Base-by-base conservation (phyloP, 2,797 vertebrate species). In the Mionectes olivaceus region DNA sequence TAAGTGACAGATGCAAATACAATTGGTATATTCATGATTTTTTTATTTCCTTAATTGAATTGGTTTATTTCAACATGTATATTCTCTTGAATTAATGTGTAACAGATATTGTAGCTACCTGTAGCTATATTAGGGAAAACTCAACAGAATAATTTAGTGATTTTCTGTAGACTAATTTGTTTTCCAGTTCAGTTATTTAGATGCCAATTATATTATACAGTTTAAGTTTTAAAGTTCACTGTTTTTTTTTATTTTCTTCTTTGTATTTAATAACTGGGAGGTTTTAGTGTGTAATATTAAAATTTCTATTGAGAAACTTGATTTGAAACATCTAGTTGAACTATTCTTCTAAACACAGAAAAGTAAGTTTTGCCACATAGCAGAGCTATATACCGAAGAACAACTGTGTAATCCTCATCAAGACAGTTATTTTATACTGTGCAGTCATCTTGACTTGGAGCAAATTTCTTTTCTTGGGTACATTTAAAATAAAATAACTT, bases 111-210 rank as follows among this genome's bases (percentile, higher is more conserved):
- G 95, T 97, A 82, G 95, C 95, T 96, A 92, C 93, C 47, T 97
- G 89, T 60, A 97, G 92, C 93, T 98, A 89, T 91, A 98, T 95
- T 91, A 97, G 39, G 93, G 95, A 97, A 97, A 98, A 97, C 98
- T 96, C 97, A 98, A 93, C 95, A 97, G 95, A 98, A 98, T 75
- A 95, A 97, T 94, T 95, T 97, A 93, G 96, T 93, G 53, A 83
- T 82, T 95, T 90, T 84, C 43, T 87, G 5, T 77, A 78, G 44
- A 27, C 5, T 76, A 19, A 76, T 27, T 57, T 15, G 23, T 1
- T 96, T 97, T 94, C 69, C 50, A 68, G n/a, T 63, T 67, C 4
- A 23, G 65, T 83, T 74, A 33, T 81, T 70, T 88, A 94, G 22
- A 55, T 37, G 25, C 17, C 32, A 49, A 13, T 82, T 81, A 22